Base-by-base conservation (phyloP, 2,113 vertebrate species). In the Leucopsar rothschildi region DNA sequence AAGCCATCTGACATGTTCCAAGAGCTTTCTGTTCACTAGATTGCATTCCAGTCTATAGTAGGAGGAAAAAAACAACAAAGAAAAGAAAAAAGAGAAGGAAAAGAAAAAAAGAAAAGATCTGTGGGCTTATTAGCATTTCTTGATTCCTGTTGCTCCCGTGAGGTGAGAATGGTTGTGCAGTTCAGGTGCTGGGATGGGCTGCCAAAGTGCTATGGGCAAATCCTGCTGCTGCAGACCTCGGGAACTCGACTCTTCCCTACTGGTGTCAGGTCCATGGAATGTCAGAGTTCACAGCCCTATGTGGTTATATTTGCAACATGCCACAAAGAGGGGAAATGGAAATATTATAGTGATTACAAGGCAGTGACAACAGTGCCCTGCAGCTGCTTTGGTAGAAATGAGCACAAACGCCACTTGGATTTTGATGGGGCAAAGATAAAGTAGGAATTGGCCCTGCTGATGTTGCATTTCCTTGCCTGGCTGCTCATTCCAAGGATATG, bases 11-110 rank as follows among this genome's bases (percentile, higher is more conserved):
- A 90, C 72, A 47, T n/a, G 53, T 69, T 89, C 66, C 79, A 96
- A 89, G 71, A 64, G 66, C 78, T 94, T 88, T 96, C 77, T 50
- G 35, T 79, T 95, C 66, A 70, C 66, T 86, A 66, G 75, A 60
- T 12, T 85, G 45, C 78, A 81, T 93, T 94, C 79, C 86, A 95
- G 40, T 25, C 52, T 56, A 28, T 6, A 71, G 6, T 21, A 9
- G 37, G 10, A 6, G 5, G 2, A 0, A 3, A 17, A n/a, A 11
- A 45, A 3, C 9, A 45, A 3, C 11, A 25, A 5, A 29, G 23
- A 49, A 49, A 24, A 49, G 7, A 24, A 24, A 49, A 14, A 22
- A 6, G 24, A 9, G 22, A 11, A 22, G 21, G 21, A 22, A 21
- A 22, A 19, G 21, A 22, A 17, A 49, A 2, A 20, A 57, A 4